Conservation (phyloP, 2,888 invertebrate species). For the Eupithecia tripunctaria region DNA sequence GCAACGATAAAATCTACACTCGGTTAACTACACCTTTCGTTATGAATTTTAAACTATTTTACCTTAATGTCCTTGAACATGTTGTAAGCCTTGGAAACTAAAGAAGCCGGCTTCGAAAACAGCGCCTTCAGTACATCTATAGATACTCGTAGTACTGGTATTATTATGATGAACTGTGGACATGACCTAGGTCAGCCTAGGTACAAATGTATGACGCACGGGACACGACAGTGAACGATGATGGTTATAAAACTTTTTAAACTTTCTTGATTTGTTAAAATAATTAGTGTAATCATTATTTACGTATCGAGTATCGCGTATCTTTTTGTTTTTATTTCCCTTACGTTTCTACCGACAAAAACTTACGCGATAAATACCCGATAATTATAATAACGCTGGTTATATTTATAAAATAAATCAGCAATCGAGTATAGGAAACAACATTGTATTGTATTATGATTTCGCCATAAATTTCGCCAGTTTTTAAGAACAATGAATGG, state of each 20-base stretch:
- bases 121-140: slow-evolving; percentile 4
- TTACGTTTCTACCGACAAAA: no score
- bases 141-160: neutral
- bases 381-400: no score
- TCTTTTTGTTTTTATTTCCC: no score
- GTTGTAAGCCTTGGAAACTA: neutral
- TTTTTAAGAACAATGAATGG: neutral
- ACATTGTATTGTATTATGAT: neutral
- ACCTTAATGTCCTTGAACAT: slow-evolving; percentile 6
- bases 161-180: slow-evolving; percentile 2
- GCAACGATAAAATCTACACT: neutral
- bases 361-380: no score
- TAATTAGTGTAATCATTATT: no score
- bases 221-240: neutral
- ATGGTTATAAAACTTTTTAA: no score
- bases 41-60: neutral
- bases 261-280: no score
- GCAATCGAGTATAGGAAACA: neutral
- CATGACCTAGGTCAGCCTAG: slow-evolving; percentile 18
- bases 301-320: no score
- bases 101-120: slow-evolving; percentile 4
- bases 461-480: neutral
- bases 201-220: neutral
- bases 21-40: neutral
- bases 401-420: neutral